Base-by-base conservation (phyloP, 1,140 invertebrate genomes). In the Druon quercuslanigerum region DNA sequence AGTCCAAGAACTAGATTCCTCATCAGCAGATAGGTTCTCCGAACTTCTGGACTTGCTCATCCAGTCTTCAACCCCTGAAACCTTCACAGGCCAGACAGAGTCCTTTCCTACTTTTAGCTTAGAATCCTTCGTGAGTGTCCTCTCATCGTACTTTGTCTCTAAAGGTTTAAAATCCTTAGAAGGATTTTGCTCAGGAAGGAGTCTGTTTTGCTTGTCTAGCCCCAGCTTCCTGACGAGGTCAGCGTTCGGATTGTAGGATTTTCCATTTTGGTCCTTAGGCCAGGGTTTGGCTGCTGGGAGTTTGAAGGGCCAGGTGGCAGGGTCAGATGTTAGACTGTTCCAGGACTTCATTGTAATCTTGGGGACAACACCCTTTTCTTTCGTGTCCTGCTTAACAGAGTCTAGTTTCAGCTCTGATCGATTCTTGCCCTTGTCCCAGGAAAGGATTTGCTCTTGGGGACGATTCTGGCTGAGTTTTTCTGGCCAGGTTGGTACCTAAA, bases 281-380 rank as follows among this genome's bases (percentile, higher is more conserved):
- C 90, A 91, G 0, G 89, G 86, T 70, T 91, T 89, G 0, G 83
- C 86, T 3, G 85, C 86, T 0, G 87, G 85, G 0, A 89, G 74
- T 75, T 89, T 91, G 52, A 87, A 89, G 0, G 89, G 89, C 89
- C 89, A 91, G 0, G 89, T 89, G 0, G 88, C 88, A 0, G 89
- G 88, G 77, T 91, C 89, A 0, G 89, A 90, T 0, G 89, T 89
- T 16, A 90, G 66, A 9, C 88, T 90, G 71, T 88, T 89, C 89
- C 89, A 90, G 0, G 88, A 88, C 51, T 88, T 89, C 87, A 90
- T 89, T 1, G 85, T 87, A 8, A 90, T 85, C 51, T 89, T 87
- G 4, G 89, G 89, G 5, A 86, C 11, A 16, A 84, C 72, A 16
- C 74, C 79, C 40, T 84, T 85, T 11, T 86, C 81, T 14, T 84